Conservation (phyloP, 2,797 vertebrate genomes). For the Syngnathus acus region DNA sequence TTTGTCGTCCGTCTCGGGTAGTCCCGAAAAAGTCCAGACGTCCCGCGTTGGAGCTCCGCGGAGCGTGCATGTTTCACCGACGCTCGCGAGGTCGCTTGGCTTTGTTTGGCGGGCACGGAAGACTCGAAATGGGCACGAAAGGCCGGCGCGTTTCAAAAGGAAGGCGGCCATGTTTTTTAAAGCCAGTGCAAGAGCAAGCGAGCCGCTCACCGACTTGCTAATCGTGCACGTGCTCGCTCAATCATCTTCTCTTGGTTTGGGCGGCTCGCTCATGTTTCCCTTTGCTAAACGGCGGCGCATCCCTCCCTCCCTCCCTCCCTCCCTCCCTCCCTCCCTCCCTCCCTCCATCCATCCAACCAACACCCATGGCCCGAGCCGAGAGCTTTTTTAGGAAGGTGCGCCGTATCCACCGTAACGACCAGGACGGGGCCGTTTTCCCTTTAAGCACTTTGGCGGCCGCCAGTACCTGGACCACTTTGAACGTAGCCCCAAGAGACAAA, state of each 20-base stretch:
- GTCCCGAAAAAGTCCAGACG: neutral
- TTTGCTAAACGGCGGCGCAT: neutral
- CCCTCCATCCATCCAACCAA: no score
- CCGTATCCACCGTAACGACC: neutral
- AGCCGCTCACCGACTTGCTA: neutral
- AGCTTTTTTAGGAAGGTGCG: no score
- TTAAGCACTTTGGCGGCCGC: neutral
- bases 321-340: no score
- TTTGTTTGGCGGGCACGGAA: neutral
- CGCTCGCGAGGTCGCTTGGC: neutral
- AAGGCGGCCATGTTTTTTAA: neutral
- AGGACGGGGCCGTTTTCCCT: constrained; percentile 4
- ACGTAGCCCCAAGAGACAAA: neutral
- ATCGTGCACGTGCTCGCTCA: neutral
- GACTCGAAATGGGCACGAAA: neutral
- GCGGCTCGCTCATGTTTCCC: neutral
- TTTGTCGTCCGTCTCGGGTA: neutral
- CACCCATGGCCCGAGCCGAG: no score
- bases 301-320: no score
- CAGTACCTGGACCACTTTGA: neutral
- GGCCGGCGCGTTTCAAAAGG: neutral
- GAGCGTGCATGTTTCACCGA: neutral
- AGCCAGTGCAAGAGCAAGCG: neutral
- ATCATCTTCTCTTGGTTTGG: neutral
- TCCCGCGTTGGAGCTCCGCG: neutral